These are phyloP conservation scores for Oophaga pumilio DNA, from an alignment of 2,113 vertebrate species.

Conservation along the genomic window DNA sequence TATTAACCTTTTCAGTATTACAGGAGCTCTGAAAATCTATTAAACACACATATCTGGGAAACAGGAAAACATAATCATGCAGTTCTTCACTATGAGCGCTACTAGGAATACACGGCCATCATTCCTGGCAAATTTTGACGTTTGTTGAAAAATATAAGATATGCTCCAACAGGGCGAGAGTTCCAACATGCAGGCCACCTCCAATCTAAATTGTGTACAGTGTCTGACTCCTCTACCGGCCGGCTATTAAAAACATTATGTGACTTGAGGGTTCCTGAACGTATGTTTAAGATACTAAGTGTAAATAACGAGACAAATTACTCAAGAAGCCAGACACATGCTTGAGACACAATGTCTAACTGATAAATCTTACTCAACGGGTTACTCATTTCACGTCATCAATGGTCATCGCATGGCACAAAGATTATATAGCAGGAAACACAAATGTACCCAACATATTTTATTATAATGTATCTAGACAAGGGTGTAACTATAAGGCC, in stretches of 20 bases:
- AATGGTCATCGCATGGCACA: not conserved
- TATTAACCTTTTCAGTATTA: constrained; percentile 54
- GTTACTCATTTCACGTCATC: not conserved
- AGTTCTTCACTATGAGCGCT: constrained; percentile 8
- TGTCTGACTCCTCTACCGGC: constrained; percentile 32
- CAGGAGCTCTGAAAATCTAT: constrained; percentile 37
- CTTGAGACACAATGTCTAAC: not conserved
- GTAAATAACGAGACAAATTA: constrained; percentile 30
- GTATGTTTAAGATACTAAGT: constrained; percentile 11
- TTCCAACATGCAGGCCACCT: constrained; percentile 33
- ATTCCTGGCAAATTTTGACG: constrained; percentile 13
- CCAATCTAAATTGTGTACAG: constrained; percentile 49
- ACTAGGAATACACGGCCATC: not conserved
- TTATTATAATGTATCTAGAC: not conserved
- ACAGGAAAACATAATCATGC: constrained; percentile 21
- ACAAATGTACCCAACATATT: not conserved
- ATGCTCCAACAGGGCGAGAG: not conserved
- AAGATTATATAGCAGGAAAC: not conserved
- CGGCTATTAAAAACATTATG: constrained; percentile 18
- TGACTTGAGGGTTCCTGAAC: constrained; percentile 16
- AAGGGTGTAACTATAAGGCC: no score
- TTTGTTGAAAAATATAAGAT: constrained; percentile 28
- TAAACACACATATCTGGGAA: constrained; percentile 44
- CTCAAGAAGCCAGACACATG: constrained; percentile 15
- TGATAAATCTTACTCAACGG: not conserved